These are phyloP conservation scores for Hirudinaria manillensis DNA, from an alignment of 2,888 invertebrate species.

Conservation along the genomic window DNA sequence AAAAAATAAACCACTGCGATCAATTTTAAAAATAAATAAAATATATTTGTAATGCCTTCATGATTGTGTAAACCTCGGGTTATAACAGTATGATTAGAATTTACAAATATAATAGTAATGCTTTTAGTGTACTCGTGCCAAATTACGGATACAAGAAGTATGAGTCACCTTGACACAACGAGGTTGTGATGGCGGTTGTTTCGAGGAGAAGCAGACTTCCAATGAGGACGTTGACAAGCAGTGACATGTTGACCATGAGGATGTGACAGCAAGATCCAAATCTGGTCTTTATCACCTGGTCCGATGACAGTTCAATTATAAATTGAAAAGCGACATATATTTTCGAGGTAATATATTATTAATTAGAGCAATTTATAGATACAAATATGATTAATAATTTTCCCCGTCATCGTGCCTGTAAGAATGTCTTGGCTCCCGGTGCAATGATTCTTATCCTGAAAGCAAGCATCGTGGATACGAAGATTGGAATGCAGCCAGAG, in stretches of 20 bases:
- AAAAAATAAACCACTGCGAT: too few relatives aligned
- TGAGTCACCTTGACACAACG: conserved; percentile 18
- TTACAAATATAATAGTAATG: too few relatives aligned
- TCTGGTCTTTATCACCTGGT: conserved; percentile 39
- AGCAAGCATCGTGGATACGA: conserved; percentile 40
- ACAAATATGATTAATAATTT: too few relatives aligned
- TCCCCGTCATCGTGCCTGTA: conserved; percentile 37
- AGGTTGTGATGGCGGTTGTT: conserved; percentile 36
- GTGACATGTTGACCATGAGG: conserved; percentile 39
- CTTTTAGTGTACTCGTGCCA: too few relatives aligned
- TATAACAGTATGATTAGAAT: too few relatives aligned
- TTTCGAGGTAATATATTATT: too few relatives aligned
- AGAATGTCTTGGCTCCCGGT: conserved; percentile 42
- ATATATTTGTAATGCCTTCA: too few relatives aligned
- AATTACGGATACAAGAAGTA: neutral
- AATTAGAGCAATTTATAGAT: too few relatives aligned
- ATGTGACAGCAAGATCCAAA: conserved; percentile 38
- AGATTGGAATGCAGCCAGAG: conserved; percentile 35
- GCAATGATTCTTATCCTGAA: conserved; percentile 41
- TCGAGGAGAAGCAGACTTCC: conserved; percentile 38
- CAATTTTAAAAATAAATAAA: too few relatives aligned
- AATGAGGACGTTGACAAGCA: conserved; percentile 39
- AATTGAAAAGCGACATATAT: neutral
- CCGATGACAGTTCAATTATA: too few relatives aligned
- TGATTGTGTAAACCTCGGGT: too few relatives aligned